Conservation (phyloP, 1,140 invertebrate genomes). For the Tetramorium simillimum region DNA sequence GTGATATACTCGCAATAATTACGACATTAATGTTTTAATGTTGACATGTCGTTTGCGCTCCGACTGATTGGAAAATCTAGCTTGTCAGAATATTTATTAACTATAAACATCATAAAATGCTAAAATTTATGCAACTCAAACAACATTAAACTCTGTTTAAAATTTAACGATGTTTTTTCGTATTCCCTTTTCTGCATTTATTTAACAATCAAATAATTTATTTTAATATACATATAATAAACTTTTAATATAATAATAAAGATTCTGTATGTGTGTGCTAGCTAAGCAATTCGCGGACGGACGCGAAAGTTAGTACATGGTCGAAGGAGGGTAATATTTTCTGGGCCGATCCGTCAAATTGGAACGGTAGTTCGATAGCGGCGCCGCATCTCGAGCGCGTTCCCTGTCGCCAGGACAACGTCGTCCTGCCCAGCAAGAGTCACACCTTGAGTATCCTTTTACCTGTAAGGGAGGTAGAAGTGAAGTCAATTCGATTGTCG, state of each 20-base stretch:
- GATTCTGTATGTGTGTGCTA: constrained; percentile 4
- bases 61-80: constrained; percentile 4
- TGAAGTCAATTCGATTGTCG: constrained; percentile 70
- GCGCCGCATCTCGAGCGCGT: constrained; percentile 80
- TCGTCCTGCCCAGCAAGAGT: constrained; percentile 76
- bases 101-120: background rate
- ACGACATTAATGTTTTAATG: constrained; percentile 30
- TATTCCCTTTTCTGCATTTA: background rate
- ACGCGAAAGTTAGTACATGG: constrained; percentile 70
- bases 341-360: constrained; percentile 82
- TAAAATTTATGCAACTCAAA: background rate
- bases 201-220: background rate
- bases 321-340: constrained; percentile 72
- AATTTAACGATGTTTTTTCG: background rate
- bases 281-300: constrained; percentile 66
- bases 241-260: background rate
- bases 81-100: constrained; percentile 20
- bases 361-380: constrained; percentile 78
- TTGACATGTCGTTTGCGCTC: background rate
- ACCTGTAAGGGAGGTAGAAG: constrained; percentile 73
- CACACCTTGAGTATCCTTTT: constrained; percentile 75
- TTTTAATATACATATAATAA: too few relatives aligned
- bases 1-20: background rate
- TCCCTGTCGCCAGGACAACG: constrained; percentile 79
- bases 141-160: background rate